Percentiles rank a stretch among this genome's conserved stretches.
Evolutionary conservation across 92 coral and sea anemone species (phyloP).

Genomic region (Montipora capitata): DNA sequence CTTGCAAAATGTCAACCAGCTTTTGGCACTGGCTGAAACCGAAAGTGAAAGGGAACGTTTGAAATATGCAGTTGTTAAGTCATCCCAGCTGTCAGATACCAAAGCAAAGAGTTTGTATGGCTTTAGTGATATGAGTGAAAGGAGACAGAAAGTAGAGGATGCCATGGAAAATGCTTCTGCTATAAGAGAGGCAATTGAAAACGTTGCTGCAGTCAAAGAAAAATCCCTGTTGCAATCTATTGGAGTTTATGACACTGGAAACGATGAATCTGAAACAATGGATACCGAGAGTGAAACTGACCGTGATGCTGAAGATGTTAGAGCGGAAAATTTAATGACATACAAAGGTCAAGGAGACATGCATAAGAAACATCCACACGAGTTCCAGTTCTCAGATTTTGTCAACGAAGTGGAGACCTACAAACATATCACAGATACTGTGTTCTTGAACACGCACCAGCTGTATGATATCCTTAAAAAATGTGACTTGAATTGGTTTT

Average conservation of each 20-base stretch:
- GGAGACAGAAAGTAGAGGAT: background rate
- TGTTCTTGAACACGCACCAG: conserved; percentile 20
- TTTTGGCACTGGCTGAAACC: conserved; percentile 1
- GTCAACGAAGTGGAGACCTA: background rate
- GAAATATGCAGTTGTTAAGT: conserved; percentile 7
- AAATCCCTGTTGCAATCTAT: background rate
- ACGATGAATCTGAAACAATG: no score
- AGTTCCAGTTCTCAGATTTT: conserved; percentile 3
- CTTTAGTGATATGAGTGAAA: background rate
- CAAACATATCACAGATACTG: conserved; percentile 1
- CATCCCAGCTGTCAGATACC: conserved; percentile 1
- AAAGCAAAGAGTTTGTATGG: conserved; percentile 7
- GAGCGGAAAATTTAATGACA: no score
- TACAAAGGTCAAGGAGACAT: no score
- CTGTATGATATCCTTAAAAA: conserved; percentile 9
- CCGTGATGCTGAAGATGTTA: background rate
- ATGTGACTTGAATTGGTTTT: conserved; percentile 16
- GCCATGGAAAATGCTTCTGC: background rate
- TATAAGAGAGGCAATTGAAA: background rate
- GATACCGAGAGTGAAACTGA: background rate
- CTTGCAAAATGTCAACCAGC: conserved; percentile 7
- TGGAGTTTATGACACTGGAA: background rate
- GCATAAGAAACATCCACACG: background rate
- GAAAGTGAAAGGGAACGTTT: conserved; percentile 17
- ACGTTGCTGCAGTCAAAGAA: conserved; percentile 15